Evolutionary conservation across 1,140 invertebrate species (phyloP), one percentile per base, ranked within the genome.

Genomic region (Episyrphus balteatus): DNA sequence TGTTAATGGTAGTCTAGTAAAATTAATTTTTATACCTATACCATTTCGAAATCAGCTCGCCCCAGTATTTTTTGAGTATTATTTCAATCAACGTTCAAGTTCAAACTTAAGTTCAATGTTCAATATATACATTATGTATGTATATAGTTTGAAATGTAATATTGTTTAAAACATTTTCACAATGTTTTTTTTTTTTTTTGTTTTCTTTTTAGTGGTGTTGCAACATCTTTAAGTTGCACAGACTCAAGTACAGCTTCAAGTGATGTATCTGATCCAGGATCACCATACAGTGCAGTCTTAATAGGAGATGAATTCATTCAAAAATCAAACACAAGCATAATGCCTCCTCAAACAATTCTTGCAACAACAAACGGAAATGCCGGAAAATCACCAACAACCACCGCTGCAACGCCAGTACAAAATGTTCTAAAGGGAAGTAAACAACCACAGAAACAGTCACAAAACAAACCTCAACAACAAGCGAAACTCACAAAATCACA

Each of bases 211-310:
- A 85, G 82, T 73, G 82, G 82, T 34, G 81, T 84, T 41, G 81
- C 59, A 52, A 66, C 80, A 36, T 75, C 80, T 19, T 72, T 79
- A 43, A 78, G 80, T 49, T 82, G 79, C 55, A 78, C 80, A 13
- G 80, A 82, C 54, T 75, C 73, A 59, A 81, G 77, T 60, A 81
- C 80, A 53, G 78, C 77, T 30, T 81, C 78, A 43, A 83, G 81
- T 62, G 82, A 84, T 69, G 82, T 83, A 55, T 82, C 86, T 48
- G 86, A 88, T 66, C 85, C 85, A 30, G 83, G 83, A 30, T 88
- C 84, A 34, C 85, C 86, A 50, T 84, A 79, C 65, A 85, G 82
- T 63, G 81, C 79, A 26, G 70, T 73, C 51, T 75, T 71, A 33
- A 44, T 56, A 58, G 55, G 65, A 56, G 57, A 74, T 69, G 57